These are phyloP conservation scores for Aegithalos caudatus DNA, from an alignment of 2,113 vertebrate genomes.

Conservation along the genomic window DNA sequence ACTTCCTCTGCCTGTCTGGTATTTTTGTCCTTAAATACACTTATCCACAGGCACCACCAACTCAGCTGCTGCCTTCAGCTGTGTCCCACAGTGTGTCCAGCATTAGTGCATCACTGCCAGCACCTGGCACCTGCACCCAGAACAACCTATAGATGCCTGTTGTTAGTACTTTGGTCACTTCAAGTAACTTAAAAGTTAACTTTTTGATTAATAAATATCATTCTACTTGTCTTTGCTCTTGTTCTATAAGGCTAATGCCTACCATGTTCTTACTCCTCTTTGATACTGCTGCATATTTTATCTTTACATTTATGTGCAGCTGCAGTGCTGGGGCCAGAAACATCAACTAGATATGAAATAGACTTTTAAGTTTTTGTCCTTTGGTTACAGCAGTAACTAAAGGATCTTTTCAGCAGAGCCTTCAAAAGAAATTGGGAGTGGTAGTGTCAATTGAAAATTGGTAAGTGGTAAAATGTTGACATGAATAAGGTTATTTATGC, in stretches of 20 bases:
- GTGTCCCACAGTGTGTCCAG: neutral
- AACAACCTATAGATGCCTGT: neutral
- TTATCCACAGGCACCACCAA: neutral
- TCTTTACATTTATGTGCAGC: neutral
- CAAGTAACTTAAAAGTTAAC: neutral
- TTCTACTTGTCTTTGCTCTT: neutral
- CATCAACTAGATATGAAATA: neutral
- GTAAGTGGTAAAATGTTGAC: neutral
- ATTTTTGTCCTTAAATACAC: neutral
- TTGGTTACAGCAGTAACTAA: neutral
- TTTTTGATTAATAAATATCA: neutral
- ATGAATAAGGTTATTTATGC: neutral
- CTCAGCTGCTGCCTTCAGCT: neutral
- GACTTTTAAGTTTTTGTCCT: neutral
- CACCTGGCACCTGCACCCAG: neutral
- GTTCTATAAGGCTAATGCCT: neutral
- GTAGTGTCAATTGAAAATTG: neutral
- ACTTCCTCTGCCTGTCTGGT: neutral
- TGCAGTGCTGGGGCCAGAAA: neutral
- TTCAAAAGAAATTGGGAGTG: neutral
- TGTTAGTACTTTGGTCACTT: neutral
- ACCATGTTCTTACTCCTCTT: neutral
- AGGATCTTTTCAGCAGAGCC: neutral
- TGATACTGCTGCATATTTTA: neutral
- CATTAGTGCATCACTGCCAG: neutral